Percentiles rank a stretch among this genome's conserved stretches.
Conservation (phyloP, 2,797 vertebrate genomes). For the Chrosomus eos region DNA sequence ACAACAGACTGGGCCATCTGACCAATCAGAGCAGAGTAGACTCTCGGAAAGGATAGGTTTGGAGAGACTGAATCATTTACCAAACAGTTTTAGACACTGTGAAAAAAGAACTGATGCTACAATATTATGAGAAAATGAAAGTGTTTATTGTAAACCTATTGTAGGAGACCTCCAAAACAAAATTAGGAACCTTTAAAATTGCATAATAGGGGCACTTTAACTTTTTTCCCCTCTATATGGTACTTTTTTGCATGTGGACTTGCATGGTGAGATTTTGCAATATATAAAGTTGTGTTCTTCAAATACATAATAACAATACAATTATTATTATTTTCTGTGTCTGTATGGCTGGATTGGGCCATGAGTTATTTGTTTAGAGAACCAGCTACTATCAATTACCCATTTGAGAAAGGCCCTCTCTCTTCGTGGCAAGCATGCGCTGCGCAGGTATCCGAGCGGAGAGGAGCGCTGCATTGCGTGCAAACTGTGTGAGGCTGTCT, state of each 20-base stretch:
- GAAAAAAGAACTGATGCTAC: neutral
- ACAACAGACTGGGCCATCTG: too few species aligned
- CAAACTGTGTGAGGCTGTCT: constrained; percentile 92
- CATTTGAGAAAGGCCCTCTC: constrained; percentile 93
- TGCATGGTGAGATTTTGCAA: neutral
- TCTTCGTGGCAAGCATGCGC: constrained; percentile 89
- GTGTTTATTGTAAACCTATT: neutral
- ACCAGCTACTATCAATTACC: constrained; percentile 94
- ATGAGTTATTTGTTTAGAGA: constrained; percentile 92
- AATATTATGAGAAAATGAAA: neutral
- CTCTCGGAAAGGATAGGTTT: neutral
- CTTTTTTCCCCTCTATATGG: neutral
- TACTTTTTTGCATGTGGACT: neutral
- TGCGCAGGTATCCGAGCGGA: constrained; percentile 88
- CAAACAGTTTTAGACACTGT: neutral
- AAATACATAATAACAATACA: neutral
- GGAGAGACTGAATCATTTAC: too few species aligned
- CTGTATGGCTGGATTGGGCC: constrained; percentile 78
- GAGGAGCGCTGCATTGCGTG: constrained; percentile 95
- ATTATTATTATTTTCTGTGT: neutral
- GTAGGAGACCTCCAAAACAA: neutral
- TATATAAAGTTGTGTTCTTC: neutral
- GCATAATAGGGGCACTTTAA: neutral
- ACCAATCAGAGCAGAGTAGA: too few species aligned
- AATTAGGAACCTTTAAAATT: neutral